Evolutionary conservation across 2,888 invertebrate genomes (phyloP), one percentile per base, ranked within the genome.

Genomic region (Perithous albicinctus): DNA sequence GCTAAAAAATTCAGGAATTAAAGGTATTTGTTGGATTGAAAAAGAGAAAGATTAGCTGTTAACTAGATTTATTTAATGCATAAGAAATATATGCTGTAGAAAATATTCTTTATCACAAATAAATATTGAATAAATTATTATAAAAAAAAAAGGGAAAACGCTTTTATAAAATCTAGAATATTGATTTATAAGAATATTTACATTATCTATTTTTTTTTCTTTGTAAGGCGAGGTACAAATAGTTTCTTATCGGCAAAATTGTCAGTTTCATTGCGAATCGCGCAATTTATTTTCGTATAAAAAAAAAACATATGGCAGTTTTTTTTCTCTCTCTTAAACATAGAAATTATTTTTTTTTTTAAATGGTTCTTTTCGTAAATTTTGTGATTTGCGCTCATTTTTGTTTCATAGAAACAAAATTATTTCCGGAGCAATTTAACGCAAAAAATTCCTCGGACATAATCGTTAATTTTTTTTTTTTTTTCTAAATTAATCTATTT

Each of bases 41-140:
- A 5, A 41, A 51, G 29, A 15, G n/a, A 15, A 70, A 56, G 26
- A 70, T 2, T 41, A 56, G 38, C n/a, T 56, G n/a, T 70, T 10
- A 70, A 56, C 2, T 56, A 70, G 41, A 70, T 70, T 70, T 41
- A 46, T 46, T 38, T 26, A 66, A n/a, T 18, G 48, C 70, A n/a
- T 66, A 72, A 80, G 59, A 75, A 29, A 64, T 66, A 75, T 66
- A 54, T 26, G 12, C 15, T 26, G 66, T 74, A 82, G 41, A 78
- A 81, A 75, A 78, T 78, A 75, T 78, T 64, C 74, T 70, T 78
- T 70, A 74, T 78, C 70, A 74, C 70, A 75, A 78, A 79, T 76
- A 80, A 80, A 80, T 81, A 77, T 78, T 38, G 35, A 74, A 63
- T 70, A 73, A 78, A 78, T 81, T 69, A 63, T 29, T 61, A n/a